These are phyloP conservation scores for Bicyclus anynana DNA, from an alignment of 1,140 invertebrate genomes.

Conservation along the genomic window DNA sequence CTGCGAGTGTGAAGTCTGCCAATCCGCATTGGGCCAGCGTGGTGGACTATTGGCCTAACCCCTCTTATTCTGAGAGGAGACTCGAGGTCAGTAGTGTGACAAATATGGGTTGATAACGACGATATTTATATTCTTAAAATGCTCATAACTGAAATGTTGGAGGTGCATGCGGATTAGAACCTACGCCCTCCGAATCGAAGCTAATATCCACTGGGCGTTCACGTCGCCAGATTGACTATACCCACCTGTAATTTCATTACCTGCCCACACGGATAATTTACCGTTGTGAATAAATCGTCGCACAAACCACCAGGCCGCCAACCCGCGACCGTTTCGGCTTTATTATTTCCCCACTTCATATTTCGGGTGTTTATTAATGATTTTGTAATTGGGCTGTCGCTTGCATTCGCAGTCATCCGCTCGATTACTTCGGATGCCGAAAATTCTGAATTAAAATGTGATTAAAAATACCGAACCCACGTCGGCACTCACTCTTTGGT, in stretches of 20 bases:
- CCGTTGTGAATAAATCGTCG: constrained; percentile 54
- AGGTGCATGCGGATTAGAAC: too few relatives aligned
- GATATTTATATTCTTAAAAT: too few relatives aligned
- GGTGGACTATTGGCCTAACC: too few relatives aligned
- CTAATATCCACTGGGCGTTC: too few relatives aligned
- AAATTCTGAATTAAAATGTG: constrained; percentile 26
- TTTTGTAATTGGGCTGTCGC: constrained; percentile 59
- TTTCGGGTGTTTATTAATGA: constrained; percentile 58
- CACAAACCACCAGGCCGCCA: constrained; percentile 37
- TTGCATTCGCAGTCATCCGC: constrained; percentile 40
- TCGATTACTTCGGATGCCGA: constrained; percentile 37
- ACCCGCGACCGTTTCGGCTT: constrained; percentile 31
- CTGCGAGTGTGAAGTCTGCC: too few relatives aligned
- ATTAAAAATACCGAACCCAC: constrained; percentile 11
- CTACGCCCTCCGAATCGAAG: too few relatives aligned
- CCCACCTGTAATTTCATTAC: constrained; percentile 25
- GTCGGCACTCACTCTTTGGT: neutral
- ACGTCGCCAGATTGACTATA: constrained; percentile 28
- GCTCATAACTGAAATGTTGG: too few relatives aligned
- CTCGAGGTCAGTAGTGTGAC: too few relatives aligned
- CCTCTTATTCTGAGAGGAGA: too few relatives aligned
- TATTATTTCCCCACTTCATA: constrained; percentile 51
- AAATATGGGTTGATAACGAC: too few relatives aligned
- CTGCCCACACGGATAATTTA: constrained; percentile 48
- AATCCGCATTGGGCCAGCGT: too few relatives aligned